Conservation (phyloP, 2,888 invertebrate genomes). For the Acheta domesticus region DNA sequence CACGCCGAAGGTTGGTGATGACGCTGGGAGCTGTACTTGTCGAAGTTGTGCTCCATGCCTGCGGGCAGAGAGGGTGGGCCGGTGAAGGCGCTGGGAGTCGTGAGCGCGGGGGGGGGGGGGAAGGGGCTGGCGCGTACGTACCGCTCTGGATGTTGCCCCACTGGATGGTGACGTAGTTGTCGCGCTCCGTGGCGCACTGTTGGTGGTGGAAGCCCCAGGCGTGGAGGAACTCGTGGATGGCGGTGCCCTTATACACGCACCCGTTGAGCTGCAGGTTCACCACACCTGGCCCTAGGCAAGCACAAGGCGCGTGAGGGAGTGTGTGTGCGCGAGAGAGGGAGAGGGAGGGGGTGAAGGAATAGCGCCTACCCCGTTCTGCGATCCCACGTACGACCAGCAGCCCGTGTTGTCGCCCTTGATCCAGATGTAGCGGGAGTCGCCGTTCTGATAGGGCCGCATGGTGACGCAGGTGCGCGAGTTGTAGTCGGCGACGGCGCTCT, state of each 20-base stretch:
- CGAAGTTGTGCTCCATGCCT: conserved; percentile 5
- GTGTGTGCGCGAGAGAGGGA: no score
- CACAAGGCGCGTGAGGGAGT: neutral
- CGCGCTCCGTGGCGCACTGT: neutral
- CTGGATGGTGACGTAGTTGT: conserved; percentile 6
- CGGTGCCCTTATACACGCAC: neutral
- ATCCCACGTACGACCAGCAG: neutral
- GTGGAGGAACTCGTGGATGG: conserved; percentile 3
- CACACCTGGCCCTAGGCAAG: neutral
- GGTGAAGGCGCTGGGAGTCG: no score
- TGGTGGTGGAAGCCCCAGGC: neutral
- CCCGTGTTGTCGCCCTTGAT: conserved; percentile 9
- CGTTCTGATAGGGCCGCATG: neutral
- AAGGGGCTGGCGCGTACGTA: neutral
- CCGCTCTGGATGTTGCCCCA: neutral
- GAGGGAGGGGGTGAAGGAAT: no score
- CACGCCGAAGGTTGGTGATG: neutral
- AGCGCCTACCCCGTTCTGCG: neutral
- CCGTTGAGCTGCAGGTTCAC: neutral
- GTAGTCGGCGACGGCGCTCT: neutral
- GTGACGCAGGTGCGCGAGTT: neutral
- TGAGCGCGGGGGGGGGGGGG: no score
- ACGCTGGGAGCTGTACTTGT: neutral
- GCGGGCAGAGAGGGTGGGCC: neutral
- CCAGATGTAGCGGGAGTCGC: neutral